phyloP scores from a whole-genome alignment of 2,888 invertebrate genomes.

The Lochmaea crataegi region DNA sequence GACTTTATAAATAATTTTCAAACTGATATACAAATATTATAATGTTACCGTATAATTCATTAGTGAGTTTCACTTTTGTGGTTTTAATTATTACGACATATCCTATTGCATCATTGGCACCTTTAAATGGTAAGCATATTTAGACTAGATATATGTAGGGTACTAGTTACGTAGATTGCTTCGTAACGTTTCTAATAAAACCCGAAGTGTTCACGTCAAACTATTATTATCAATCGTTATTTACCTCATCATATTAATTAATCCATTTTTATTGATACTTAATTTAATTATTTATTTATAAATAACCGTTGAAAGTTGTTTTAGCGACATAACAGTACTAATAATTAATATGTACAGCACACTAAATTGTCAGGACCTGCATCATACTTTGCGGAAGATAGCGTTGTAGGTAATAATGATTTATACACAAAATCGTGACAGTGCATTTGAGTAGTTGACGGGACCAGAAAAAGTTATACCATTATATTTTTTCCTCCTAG shows the following conservation, averaged over 20 bases:
- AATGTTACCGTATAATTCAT: constrained; percentile 17
- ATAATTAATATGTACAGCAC: not conserved
- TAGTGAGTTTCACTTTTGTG: constrained; percentile 10
- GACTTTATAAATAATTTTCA: constrained; percentile 18
- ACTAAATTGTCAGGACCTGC: not conserved
- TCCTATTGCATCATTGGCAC: constrained; percentile 22
- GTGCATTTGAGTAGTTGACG: no score
- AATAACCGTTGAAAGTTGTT: not conserved
- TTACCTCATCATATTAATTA: not conserved
- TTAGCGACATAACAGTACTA: not conserved
- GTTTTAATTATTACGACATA: constrained; percentile 16
- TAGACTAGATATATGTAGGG: constrained; percentile 1
- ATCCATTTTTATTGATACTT: not conserved
- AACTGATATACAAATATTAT: constrained; percentile 4
- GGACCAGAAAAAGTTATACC: no score
- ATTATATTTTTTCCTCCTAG: no score
- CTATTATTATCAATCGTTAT: not conserved
- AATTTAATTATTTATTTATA: not conserved
- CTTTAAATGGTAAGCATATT: constrained; percentile 27
- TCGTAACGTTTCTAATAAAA: constrained; percentile 9
- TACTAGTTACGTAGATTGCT: not conserved
- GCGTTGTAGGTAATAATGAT: not conserved
- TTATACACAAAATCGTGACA: no score
- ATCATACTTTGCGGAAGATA: not conserved
- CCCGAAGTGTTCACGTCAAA: constrained; percentile 9